Percentiles rank a stretch among this genome's conserved stretches.
Evolutionary conservation across 2,797 vertebrate species (phyloP).

Genomic region (Champsocephalus esox): DNA sequence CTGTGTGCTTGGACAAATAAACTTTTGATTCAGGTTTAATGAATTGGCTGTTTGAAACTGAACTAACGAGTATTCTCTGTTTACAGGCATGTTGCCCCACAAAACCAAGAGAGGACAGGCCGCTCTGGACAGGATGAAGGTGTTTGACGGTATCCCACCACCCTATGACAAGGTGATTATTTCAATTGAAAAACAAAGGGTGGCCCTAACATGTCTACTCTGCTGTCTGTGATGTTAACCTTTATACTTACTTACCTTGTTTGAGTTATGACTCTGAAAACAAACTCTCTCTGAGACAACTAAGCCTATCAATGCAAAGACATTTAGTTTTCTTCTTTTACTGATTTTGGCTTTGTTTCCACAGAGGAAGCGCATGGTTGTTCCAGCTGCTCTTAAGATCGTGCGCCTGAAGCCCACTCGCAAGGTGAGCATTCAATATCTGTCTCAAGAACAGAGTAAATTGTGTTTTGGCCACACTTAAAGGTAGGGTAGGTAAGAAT

Average conservation of each 20-base stretch:
- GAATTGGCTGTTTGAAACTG: accelerated
- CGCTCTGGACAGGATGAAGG: constrained; percentile 93
- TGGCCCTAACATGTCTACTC: not conserved
- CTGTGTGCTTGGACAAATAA: constrained; percentile 19
- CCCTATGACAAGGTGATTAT: constrained; percentile 93
- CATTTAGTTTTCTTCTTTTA: not conserved
- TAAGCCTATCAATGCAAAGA: accelerated
- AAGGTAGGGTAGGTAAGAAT: too few species aligned
- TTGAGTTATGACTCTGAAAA: constrained; percentile 81
- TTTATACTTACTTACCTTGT: constrained; percentile 84
- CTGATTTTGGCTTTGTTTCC: constrained; percentile 50
- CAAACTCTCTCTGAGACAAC: constrained; percentile 70
- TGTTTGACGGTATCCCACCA: constrained; percentile 94
- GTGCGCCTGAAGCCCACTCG: constrained; percentile 95
- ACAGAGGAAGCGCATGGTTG: constrained; percentile 96
- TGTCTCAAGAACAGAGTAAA: too few species aligned
- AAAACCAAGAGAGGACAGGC: constrained; percentile 96
- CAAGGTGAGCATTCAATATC: constrained; percentile 82
- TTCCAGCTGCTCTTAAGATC: constrained; percentile 93
- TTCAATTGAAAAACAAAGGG: too few species aligned
- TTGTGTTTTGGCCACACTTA: not conserved
- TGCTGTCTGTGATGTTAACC: constrained; percentile 83
- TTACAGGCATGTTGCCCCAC: constrained; percentile 93
- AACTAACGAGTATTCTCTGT: not conserved
- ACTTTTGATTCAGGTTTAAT: not conserved